Evolutionary conservation across 2,888 invertebrate species (phyloP).

Genomic region (Diplolepis rosae): DNA sequence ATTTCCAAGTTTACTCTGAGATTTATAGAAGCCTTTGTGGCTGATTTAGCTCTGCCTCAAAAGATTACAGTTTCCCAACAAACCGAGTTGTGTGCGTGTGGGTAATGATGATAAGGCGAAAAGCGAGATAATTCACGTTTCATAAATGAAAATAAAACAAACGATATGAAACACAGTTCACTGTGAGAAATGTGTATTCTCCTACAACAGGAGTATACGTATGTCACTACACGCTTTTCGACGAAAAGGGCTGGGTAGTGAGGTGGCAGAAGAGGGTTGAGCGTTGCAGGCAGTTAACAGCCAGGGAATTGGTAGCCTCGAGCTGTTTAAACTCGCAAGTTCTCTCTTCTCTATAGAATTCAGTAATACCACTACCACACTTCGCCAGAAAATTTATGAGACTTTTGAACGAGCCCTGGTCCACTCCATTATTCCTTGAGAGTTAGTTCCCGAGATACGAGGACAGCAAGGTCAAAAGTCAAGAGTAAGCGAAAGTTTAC

Average conservation of each 20-base stretch:
- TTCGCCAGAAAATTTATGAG: constrained; percentile 59
- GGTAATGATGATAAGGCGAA: background rate
- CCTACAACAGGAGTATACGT: background rate
- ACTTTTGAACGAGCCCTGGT: constrained; percentile 63
- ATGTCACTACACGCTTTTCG: background rate
- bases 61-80: background rate
- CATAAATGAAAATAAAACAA: background rate
- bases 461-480: constrained; percentile 26
- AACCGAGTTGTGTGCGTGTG: background rate
- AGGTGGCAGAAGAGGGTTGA: background rate
- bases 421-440: constrained; percentile 64
- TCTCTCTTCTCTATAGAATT: constrained; percentile 47
- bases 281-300: constrained; percentile 60
- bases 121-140: background rate
- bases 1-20: background rate
- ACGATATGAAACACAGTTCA: background rate
- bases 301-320: constrained; percentile 61
- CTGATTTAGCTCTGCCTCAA: background rate
- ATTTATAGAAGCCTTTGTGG: background rate
- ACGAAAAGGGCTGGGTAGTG: background rate
- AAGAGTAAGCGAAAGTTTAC: background rate
- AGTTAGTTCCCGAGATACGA: constrained; percentile 58
- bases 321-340: constrained; percentile 61
- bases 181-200: background rate
- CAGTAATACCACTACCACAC: constrained; percentile 20